Percentiles rank a stretch among this genome's conserved stretches.
These are phyloP conservation scores for Onychorhynchus coronatus DNA, from an alignment of 2,113 vertebrate species.

Conservation along the genomic window DNA sequence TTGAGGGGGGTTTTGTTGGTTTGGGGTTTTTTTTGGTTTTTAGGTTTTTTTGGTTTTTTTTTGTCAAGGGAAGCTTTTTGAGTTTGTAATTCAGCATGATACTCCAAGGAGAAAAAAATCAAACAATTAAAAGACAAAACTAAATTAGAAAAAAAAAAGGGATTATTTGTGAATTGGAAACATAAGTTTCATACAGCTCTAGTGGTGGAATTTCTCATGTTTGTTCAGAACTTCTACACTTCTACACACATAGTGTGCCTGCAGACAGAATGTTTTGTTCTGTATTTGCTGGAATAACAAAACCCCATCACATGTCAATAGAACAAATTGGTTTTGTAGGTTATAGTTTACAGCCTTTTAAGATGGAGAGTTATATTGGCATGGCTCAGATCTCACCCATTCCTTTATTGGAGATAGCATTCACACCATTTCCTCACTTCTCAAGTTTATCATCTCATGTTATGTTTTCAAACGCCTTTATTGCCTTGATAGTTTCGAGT, in stretches of 20 bases:
- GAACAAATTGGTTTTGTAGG: not conserved
- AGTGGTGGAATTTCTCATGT: not conserved
- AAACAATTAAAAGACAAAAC: not conserved
- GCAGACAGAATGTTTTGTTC: not conserved
- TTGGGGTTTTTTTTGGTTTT: not conserved
- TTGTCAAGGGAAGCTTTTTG: not conserved
- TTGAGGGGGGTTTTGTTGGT: fast-evolving
- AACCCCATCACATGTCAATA: not conserved
- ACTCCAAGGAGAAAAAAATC: not conserved
- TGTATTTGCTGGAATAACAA: not conserved
- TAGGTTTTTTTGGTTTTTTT: not conserved
- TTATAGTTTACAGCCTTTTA: not conserved
- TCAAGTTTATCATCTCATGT: not conserved
- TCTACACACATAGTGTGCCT: not conserved
- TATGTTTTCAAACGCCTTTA: not conserved
- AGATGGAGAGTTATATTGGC: not conserved
- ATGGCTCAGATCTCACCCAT: not conserved
- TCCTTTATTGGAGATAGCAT: not conserved
- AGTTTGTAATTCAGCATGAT: not conserved
- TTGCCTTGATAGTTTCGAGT: not conserved
- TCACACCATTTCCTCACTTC: not conserved
- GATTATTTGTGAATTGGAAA: not conserved
- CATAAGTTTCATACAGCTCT: conserved; percentile 18
- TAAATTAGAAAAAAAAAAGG: not conserved
- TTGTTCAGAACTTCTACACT: not conserved